phyloP scores from a whole-genome alignment of 2,888 invertebrate genomes.

The Cosmia pyralina region DNA sequence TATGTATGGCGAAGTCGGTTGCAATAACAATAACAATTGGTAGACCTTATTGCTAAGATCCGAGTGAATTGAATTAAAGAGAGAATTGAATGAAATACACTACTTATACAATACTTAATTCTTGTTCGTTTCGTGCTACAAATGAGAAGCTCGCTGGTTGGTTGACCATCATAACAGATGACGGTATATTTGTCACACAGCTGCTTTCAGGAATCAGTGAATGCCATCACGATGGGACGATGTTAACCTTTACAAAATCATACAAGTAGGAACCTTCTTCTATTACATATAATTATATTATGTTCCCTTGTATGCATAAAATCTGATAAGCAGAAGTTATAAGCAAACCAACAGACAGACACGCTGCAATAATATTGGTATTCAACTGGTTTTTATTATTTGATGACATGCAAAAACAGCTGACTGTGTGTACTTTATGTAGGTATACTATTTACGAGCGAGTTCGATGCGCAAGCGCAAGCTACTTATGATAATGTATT shows the following conservation, averaged over 20 bases:
- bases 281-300: too few species aligned
- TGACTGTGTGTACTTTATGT: neutral
- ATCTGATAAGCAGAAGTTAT: neutral
- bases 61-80: too few species aligned
- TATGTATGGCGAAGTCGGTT: neutral
- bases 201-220: neutral
- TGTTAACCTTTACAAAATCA: neutral
- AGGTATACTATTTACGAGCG: constrained; percentile 12
- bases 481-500: constrained; percentile 25
- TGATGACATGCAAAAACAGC: constrained; percentile 15
- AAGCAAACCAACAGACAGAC: neutral
- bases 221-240: neutral
- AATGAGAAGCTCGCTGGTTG: neutral
- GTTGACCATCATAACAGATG: neutral
- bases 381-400: constrained; percentile 14
- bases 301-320: neutral
- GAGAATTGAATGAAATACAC: too few species aligned
- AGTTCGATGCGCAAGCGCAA: constrained; percentile 17
- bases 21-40: neutral
- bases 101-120: neutral
- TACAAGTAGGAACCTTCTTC: neutral
- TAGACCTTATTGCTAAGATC: neutral
- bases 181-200: neutral
- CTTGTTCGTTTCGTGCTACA: neutral
- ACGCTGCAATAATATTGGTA: neutral